Evolutionary conservation across 2,797 vertebrate species (phyloP).

Genomic region (Sebastiscus albofasciatus): DNA sequence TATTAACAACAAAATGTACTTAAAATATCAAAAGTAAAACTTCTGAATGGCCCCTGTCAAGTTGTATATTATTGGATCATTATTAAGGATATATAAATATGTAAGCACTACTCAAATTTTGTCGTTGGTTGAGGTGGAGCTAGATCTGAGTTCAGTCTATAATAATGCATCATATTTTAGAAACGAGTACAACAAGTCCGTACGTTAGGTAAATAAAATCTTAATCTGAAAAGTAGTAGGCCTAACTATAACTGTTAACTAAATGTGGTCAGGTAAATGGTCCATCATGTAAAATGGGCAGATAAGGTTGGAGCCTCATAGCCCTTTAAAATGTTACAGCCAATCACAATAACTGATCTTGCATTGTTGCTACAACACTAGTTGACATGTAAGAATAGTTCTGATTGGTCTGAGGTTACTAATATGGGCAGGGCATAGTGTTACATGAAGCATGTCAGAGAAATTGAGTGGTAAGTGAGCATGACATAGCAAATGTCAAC

Average conservation of each 20-base stretch:
- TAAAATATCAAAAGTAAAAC: not conserved
- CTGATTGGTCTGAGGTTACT: too few species aligned
- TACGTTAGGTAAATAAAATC: not conserved
- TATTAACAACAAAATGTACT: not conserved
- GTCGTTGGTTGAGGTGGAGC: not conserved
- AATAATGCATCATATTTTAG: not conserved
- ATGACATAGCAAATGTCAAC: too few species aligned
- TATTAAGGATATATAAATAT: not conserved
- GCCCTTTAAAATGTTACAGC: too few species aligned
- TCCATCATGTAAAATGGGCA: too few species aligned
- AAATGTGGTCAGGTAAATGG: not conserved
- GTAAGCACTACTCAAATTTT: too few species aligned
- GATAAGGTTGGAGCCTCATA: too few species aligned
- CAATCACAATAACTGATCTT: too few species aligned
- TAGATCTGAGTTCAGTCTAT: not conserved
- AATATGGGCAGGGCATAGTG: too few species aligned
- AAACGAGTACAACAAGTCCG: not conserved
- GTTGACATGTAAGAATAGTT: too few species aligned
- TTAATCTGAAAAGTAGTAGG: not conserved
- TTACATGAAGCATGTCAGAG: too few species aligned
- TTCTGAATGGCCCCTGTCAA: not conserved
- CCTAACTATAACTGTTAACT: not conserved
- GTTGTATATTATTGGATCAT: not conserved
- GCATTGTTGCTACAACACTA: too few species aligned
- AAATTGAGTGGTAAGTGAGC: too few species aligned